phyloP scores from a whole-genome alignment of 2,113 vertebrate species.

The Garra rufa region DNA sequence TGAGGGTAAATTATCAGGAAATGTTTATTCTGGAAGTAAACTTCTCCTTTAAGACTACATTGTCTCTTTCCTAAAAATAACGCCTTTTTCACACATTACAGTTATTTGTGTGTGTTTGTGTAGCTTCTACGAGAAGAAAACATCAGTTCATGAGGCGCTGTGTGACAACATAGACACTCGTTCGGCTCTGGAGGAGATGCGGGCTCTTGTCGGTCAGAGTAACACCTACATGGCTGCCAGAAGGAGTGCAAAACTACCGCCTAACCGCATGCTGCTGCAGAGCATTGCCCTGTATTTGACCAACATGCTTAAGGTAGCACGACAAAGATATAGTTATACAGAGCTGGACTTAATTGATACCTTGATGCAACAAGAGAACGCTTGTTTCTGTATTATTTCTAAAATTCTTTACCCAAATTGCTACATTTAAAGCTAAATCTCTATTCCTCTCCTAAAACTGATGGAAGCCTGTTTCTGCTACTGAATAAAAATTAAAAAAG shows the following conservation, averaged over 20 bases:
- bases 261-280: conserved; percentile 85
- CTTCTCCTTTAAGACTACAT: background rate
- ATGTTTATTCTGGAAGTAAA: no score
- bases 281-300: conserved; percentile 86
- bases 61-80: background rate
- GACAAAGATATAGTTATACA: background rate
- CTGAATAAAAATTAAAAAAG: no score
- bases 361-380: background rate
- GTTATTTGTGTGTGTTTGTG: conserved; percentile 21
- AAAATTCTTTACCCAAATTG: background rate
- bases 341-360: background rate
- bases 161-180: conserved; percentile 96
- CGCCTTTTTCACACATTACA: background rate
- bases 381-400: background rate
- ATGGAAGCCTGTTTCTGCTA: no score
- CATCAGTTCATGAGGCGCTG: conserved; percentile 83
- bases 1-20: no score
- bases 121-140: conserved; percentile 88
- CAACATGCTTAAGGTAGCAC: conserved; percentile 86
- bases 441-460: background rate
- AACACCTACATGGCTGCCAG: conserved; percentile 90
- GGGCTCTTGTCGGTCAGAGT: conserved; percentile 85
- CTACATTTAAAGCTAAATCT: background rate
- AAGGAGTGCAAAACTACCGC: conserved; percentile 80
- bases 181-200: conserved; percentile 89